Evolutionary conservation across 2,113 vertebrate species (phyloP).

Genomic region (Myocastor coypus): DNA sequence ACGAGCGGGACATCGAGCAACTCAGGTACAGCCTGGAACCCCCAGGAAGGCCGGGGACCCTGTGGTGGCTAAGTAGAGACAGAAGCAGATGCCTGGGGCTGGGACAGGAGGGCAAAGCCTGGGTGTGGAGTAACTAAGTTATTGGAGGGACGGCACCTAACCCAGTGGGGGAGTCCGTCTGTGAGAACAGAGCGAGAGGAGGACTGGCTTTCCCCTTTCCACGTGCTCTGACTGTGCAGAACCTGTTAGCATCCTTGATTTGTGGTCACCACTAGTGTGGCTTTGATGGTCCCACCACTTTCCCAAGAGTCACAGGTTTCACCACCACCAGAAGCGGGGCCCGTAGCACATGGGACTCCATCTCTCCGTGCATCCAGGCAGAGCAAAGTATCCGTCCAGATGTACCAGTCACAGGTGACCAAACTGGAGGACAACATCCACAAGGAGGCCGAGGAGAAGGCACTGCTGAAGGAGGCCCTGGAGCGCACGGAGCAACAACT

Average conservation of each 20-base stretch:
- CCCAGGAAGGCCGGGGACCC: fast-evolving
- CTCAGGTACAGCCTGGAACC: slow-evolving; percentile 83
- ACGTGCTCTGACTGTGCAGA: fast-evolving
- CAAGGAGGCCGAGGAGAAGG: slow-evolving; percentile 86
- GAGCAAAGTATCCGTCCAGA: slow-evolving; percentile 73
- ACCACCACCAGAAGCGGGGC: not conserved
- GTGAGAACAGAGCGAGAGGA: fast-evolving
- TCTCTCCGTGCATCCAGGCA: slow-evolving; percentile 73
- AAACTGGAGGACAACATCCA: slow-evolving; percentile 83
- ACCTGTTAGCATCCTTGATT: not conserved
- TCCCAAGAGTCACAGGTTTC: not conserved
- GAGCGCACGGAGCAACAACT: slow-evolving; percentile 83
- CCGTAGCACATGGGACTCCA: not conserved
- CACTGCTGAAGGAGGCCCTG: slow-evolving; percentile 87
- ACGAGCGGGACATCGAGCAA: slow-evolving; percentile 78
- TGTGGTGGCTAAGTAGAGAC: not conserved
- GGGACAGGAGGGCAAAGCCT: not conserved
- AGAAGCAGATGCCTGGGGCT: not conserved
- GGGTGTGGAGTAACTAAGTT: not conserved
- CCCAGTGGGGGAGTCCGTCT: not conserved
- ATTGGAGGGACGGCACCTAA: fast-evolving
- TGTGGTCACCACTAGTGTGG: not conserved
- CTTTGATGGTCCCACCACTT: fast-evolving
- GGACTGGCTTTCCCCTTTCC: not conserved
- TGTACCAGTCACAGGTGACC: slow-evolving; percentile 82